These are phyloP conservation scores for Agrochola litura DNA, from an alignment of 2,888 invertebrate genomes.

Conservation along the genomic window DNA sequence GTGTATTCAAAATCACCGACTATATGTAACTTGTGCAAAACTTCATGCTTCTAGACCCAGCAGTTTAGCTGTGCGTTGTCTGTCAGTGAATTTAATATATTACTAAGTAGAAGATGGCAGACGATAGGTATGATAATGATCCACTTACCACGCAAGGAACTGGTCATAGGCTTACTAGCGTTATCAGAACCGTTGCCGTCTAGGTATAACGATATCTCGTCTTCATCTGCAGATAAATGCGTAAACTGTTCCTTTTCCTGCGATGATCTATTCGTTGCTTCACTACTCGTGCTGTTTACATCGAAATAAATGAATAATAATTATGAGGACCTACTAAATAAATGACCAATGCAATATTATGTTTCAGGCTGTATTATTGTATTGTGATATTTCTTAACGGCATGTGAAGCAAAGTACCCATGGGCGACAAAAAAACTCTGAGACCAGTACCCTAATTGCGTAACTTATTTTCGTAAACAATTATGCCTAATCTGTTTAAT, in stretches of 20 bases:
- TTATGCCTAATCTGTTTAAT: no score
- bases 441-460: no score
- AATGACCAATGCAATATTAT: not conserved
- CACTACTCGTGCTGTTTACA: constrained; percentile 89
- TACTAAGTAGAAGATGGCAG: not conserved
- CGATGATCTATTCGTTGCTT: constrained; percentile 83
- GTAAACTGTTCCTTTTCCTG: constrained; percentile 89
- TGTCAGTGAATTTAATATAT: not conserved
- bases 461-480: no score
- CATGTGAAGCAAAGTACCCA: no score
- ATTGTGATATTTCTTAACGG: no score
- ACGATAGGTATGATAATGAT: not conserved
- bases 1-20: no score
- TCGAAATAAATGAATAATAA: not conserved
- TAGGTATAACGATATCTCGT: constrained; percentile 94
- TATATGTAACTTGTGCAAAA: no score
- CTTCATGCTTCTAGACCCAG: no score
- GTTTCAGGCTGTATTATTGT: not conserved
- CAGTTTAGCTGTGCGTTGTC: no score
- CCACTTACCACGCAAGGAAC: constrained; percentile 79
- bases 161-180: constrained; percentile 76
- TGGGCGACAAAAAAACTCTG: no score
- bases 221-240: constrained; percentile 94
- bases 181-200: constrained; percentile 91
- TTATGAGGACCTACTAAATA: not conserved